Evolutionary conservation across 2,888 invertebrate genomes (phyloP), one percentile per base, ranked within the genome.

Genomic region (Dascillus cervinus): DNA sequence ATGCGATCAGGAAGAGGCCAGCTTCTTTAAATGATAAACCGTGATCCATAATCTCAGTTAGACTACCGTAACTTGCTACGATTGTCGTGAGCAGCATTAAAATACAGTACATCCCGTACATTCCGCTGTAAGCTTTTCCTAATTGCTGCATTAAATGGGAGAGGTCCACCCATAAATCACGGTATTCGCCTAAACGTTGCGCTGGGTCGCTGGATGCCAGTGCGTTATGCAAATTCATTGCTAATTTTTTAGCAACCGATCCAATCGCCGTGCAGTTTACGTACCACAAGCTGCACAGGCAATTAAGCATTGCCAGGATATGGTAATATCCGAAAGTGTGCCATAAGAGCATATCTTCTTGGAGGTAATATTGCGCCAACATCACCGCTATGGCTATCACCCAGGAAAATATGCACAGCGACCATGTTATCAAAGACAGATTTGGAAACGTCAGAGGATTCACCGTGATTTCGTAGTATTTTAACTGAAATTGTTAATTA

Each of bases 131-230:
- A 0, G 82, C 82, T 25, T 76, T 65, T 64, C 79, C 82, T 46
- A 82, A 60, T 54, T 82, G 82, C 55, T 82, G 82, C 82, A 82
- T 82, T 79, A 82, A 79, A 45, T 82, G 80, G 2, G 81, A 82
- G 12, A 82, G 61, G 50, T 82, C 82, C 1, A 81, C 79, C 79
- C 79, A 77, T 11, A 79, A 28, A 55, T 79, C 77, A 8, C 82
- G 69, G 56, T 76, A 79, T 53, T 80, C 77, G 0, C 77, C 77
- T 14, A 82, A 59, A 47, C 76, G 75, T 37, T 72, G 62, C 1
- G 80, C 75, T 0, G 81, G 76, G 44, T 79, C 73, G 4, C 74
- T 70, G 2, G 72, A 70, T 37, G 74, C 69, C n/a, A 82, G 52
- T 1, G 79, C 79, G 26, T 70, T 70, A 49, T 77, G 73, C 12